Conservation (phyloP, 1,140 invertebrate species). For the Ganaspis sp. region DNA sequence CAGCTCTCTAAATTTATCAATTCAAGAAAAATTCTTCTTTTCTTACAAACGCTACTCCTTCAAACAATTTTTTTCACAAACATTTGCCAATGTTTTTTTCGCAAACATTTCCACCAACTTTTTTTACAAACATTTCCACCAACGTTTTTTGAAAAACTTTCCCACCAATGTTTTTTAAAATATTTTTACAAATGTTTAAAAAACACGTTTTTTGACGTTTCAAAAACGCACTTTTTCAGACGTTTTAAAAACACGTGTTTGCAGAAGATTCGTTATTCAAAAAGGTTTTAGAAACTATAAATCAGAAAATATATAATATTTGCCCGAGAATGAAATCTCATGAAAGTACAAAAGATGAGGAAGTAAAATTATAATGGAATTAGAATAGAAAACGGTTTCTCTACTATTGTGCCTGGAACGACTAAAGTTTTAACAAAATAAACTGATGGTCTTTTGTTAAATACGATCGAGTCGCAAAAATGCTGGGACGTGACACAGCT, state of each 20-base stretch:
- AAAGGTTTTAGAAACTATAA: no score
- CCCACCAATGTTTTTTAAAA: no score
- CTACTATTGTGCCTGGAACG: neutral
- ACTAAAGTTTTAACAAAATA: neutral
- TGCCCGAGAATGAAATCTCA: neutral
- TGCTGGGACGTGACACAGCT: constrained; percentile 19
- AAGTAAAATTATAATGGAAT: neutral
- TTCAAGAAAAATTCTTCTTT: neutral
- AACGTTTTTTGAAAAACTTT: no score
- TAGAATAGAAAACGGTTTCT: neutral
- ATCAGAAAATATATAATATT: neutral
- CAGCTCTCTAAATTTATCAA: constrained; percentile 1
- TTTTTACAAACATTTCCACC: no score
- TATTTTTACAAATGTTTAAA: no score
- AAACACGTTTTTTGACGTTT: no score
- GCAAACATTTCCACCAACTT: no score
- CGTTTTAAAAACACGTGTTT: no score
- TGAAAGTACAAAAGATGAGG: neutral
- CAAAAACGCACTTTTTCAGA: no score
- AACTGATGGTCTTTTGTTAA: constrained; percentile 9
- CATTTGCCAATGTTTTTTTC: no score
- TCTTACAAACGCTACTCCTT: neutral
- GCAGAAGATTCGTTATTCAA: no score
- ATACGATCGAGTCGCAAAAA: constrained; percentile 14
- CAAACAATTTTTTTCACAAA: neutral